Conservation (phyloP, 1,140 invertebrate genomes). For the Steinernema feltiae region DNA sequence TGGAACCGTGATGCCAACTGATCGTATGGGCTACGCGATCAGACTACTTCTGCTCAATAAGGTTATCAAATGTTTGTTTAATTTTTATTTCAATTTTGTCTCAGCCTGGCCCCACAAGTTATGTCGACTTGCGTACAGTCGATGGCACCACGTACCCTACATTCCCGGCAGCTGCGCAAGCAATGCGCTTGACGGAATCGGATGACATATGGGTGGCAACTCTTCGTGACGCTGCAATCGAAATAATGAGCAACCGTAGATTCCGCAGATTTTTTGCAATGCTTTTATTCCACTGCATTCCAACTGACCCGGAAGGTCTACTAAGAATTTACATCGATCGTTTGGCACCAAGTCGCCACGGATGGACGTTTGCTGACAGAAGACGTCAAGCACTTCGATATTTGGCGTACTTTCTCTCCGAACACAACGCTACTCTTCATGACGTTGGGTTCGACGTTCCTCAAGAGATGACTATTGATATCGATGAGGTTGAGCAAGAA, state of each 20-base stretch:
- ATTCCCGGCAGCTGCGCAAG: background rate
- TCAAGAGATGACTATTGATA: background rate
- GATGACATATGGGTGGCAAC: background rate
- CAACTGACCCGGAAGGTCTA: background rate
- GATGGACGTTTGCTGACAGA: background rate
- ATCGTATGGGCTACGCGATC: background rate
- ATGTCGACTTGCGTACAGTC: background rate
- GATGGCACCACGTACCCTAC: background rate
- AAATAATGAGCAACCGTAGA: background rate
- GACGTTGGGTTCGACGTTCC: background rate
- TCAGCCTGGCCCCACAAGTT: background rate
- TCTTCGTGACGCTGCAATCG: background rate
- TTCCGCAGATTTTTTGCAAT: background rate
- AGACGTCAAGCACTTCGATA: background rate
- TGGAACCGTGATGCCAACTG: background rate
- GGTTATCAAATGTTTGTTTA: background rate
- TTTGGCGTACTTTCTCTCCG: background rate
- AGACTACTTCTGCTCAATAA: background rate
- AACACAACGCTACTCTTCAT: background rate
- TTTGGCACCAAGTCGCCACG: background rate
- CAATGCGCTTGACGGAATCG: background rate
- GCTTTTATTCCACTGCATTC: background rate
- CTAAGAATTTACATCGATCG: background rate
- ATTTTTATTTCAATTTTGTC: too few species aligned
- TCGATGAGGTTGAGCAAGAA: too few species aligned